A percentile compares a stretch with the other conserved stretches of the same genome.
phyloP scores from a whole-genome alignment of 37 sponge, comb jelly and placozoan genomes.

The Spongilla lacustris region DNA sequence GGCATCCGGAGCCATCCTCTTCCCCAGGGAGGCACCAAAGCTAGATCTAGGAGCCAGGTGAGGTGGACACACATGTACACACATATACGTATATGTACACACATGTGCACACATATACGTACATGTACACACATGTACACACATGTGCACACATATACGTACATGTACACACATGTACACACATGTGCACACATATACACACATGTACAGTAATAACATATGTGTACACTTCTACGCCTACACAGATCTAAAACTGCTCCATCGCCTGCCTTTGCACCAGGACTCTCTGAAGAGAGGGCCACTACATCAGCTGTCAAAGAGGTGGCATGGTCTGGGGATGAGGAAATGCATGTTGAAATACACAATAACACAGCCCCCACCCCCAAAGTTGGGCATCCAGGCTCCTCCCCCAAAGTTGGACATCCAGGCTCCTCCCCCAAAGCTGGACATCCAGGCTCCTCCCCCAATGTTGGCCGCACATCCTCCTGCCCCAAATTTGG shows the following conservation, averaged over 20 bases:
- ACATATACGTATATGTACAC: neutral
- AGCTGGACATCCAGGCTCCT: neutral
- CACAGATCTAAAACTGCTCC: neutral
- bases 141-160: neutral
- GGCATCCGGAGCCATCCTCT: neutral
- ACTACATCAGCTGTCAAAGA: neutral
- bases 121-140: neutral
- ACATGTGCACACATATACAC: too few species aligned
- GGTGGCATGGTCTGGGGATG: neutral
- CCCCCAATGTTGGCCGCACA: neutral
- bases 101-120: neutral
- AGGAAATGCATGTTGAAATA: neutral
- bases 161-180: neutral
- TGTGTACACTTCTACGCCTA: too few species aligned
- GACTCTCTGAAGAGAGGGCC: neutral
- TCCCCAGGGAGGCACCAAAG: neutral
- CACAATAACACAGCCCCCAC: neutral
- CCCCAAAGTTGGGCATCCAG: neutral
- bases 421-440: neutral
- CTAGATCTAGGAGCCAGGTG: neutral
- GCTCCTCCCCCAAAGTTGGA: neutral
- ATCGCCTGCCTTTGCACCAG: neutral
- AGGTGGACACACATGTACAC: neutral
- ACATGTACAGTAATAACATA: too few species aligned
- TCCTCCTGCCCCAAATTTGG: too few species aligned